Evolutionary conservation across 1,140 invertebrate species (phyloP).

Genomic region (Rhopalosiphum padi): DNA sequence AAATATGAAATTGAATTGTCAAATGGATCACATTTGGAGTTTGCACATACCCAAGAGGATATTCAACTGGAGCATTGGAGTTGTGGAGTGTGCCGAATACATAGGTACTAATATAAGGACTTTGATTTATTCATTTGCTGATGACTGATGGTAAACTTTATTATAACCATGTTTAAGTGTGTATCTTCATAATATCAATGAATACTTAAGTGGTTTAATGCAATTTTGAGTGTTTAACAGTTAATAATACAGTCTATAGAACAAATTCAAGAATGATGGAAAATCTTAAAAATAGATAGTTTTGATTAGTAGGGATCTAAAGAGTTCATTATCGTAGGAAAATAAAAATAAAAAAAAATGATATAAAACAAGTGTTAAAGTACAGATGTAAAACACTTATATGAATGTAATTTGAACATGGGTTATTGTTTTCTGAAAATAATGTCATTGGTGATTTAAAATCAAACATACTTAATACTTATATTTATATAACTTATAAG

Average conservation of each 20-base stretch:
- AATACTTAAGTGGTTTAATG: background rate
- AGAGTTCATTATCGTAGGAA: background rate
- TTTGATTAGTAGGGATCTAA: background rate
- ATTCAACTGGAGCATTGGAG: background rate
- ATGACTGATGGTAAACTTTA: background rate
- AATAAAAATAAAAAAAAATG: background rate
- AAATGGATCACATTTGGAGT: background rate
- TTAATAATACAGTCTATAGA: background rate
- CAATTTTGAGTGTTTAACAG: slow-evolving; percentile 16
- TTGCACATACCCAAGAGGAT: background rate
- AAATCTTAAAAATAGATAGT: background rate
- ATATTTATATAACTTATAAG: background rate
- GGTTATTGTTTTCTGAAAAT: background rate
- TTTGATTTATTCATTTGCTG: background rate
- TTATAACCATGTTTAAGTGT: background rate
- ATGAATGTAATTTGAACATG: background rate
- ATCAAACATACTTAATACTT: background rate
- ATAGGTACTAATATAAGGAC: slow-evolving; percentile 2
- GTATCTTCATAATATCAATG: background rate
- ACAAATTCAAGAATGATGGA: background rate
- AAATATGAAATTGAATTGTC: background rate
- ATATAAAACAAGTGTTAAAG: background rate
- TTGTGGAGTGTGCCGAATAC: background rate
- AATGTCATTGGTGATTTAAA: background rate
- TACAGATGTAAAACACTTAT: background rate